A percentile compares a stretch with the other conserved stretches of the same genome.
phyloP scores from a whole-genome alignment of 2,888 invertebrate genomes.

The Syrista parreyssii region DNA sequence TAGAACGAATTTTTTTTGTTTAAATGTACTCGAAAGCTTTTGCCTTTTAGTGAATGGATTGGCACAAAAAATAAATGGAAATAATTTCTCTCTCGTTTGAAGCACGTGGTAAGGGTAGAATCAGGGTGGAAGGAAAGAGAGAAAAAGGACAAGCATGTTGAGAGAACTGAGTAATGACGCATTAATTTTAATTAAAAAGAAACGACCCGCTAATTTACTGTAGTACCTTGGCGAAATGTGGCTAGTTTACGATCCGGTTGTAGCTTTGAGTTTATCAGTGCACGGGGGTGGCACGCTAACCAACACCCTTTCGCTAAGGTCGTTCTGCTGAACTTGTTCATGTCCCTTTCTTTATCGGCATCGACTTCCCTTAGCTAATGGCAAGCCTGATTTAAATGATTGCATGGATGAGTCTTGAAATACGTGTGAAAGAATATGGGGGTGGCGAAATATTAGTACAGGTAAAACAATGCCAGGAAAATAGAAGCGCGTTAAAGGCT shows the following conservation, averaged over 20 bases:
- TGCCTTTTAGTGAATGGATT: neutral
- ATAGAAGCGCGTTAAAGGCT: neutral
- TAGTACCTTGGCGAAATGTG: slow-evolving; percentile 30
- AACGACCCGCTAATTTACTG: slow-evolving; percentile 24
- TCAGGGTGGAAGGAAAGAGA: neutral
- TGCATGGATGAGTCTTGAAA: neutral
- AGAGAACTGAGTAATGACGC: slow-evolving; percentile 28
- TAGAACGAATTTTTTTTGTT: no score
- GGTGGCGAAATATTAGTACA: neutral
- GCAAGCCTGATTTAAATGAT: neutral
- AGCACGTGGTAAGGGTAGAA: neutral
- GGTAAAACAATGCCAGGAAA: neutral
- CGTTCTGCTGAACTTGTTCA: neutral
- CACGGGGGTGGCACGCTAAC: slow-evolving; percentile 14
- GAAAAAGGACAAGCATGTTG: neutral
- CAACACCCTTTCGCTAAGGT: neutral
- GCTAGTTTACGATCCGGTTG: slow-evolving; percentile 36
- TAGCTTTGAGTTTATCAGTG: slow-evolving; percentile 36
- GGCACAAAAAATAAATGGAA: neutral
- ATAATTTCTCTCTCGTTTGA: neutral
- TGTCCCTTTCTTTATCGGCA: neutral
- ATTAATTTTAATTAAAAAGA: slow-evolving; percentile 51
- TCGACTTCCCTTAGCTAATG: neutral
- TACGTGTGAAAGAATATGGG: neutral
- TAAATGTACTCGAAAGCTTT: neutral